Evolutionary conservation across 2,888 invertebrate genomes (phyloP).

Genomic region (Drosophila parthenogenetica): DNA sequence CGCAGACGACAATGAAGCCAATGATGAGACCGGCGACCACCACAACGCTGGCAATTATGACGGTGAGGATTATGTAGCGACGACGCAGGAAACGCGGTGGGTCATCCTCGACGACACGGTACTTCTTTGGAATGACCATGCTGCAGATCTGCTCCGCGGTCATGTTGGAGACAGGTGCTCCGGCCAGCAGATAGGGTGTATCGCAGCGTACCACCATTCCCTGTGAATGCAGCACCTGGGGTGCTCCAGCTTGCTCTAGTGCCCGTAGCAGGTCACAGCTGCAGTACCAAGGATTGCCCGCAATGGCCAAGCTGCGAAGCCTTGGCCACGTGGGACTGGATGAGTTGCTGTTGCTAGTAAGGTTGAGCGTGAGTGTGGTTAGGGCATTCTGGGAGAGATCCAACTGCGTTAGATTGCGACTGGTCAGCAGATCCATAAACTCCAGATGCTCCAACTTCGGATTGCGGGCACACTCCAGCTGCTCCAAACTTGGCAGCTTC

Average conservation of each 20-base stretch:
- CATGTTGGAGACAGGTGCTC: slow-evolving; percentile 76
- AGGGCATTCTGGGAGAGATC: slow-evolving; percentile 88
- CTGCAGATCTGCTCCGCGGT: slow-evolving; percentile 77
- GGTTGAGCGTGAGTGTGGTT: slow-evolving; percentile 83
- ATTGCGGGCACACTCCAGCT: slow-evolving; percentile 82
- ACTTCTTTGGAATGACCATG: slow-evolving; percentile 79
- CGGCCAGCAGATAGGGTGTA: slow-evolving; percentile 82
- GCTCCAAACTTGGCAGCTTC: slow-evolving; percentile 83
- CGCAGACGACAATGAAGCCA: slow-evolving; percentile 81
- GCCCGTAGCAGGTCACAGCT: slow-evolving; percentile 86
- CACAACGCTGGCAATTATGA: slow-evolving; percentile 82
- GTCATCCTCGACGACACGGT: slow-evolving; percentile 80
- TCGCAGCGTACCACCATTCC: slow-evolving; percentile 77
- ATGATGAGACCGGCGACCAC: slow-evolving; percentile 82
- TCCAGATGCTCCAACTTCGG: slow-evolving; percentile 87
- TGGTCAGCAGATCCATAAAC: slow-evolving; percentile 85
- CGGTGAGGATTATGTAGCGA: slow-evolving; percentile 82
- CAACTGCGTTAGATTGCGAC: slow-evolving; percentile 85
- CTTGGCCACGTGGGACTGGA: slow-evolving; percentile 78
- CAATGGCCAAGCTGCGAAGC: slow-evolving; percentile 87
- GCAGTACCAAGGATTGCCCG: slow-evolving; percentile 89
- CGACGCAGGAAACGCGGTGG: slow-evolving; percentile 84
- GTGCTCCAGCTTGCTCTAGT: slow-evolving; percentile 76
- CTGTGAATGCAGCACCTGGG: slow-evolving; percentile 53
- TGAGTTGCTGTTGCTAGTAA: slow-evolving; percentile 23